A percentile compares a stretch with the other conserved stretches of the same genome.
Conservation (phyloP, 1,140 invertebrate species). For the Musca domestica region DNA sequence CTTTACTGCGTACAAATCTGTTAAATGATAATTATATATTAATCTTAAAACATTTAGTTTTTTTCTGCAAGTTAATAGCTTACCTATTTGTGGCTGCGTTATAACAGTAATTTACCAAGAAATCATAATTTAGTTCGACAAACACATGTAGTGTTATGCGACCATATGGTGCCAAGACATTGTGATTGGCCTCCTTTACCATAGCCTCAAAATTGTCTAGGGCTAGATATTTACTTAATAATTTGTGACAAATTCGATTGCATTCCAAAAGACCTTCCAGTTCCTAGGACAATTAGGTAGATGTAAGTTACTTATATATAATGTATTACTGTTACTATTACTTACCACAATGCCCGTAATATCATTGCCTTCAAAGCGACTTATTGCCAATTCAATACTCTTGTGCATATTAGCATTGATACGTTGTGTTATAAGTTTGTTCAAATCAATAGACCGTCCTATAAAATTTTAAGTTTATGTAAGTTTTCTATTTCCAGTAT, state of each 20-base stretch:
- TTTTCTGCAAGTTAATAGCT: constrained; percentile 15
- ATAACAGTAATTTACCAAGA: constrained; percentile 97
- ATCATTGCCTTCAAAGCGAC: constrained; percentile 94
- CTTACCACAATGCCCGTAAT: constrained; percentile 95
- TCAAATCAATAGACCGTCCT: constrained; percentile 89
- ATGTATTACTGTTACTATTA: constrained; percentile 25
- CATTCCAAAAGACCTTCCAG: constrained; percentile 89
- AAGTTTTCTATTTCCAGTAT: no score
- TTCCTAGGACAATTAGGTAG: constrained; percentile 64
- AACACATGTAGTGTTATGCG: constrained; percentile 96
- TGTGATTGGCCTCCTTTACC: constrained; percentile 96
- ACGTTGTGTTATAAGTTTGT: constrained; percentile 92
- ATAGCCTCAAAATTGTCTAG: constrained; percentile 96
- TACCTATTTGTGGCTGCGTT: constrained; percentile 96
- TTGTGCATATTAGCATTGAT: constrained; percentile 96
- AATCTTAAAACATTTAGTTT: neutral
- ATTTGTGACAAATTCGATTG: constrained; percentile 91
- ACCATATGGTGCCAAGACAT: constrained; percentile 95
- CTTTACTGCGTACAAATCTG: constrained; percentile 74
- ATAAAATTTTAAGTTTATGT: no score
- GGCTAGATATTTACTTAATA: constrained; percentile 86
- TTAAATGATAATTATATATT: constrained; percentile 25
- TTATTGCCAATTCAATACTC: constrained; percentile 91
- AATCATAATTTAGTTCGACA: constrained; percentile 98
- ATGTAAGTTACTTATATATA: neutral